Percentiles rank a stretch among this genome's conserved stretches.
phyloP scores from a whole-genome alignment of 2,888 invertebrate species.

The Zaprionus obscuricornis region DNA sequence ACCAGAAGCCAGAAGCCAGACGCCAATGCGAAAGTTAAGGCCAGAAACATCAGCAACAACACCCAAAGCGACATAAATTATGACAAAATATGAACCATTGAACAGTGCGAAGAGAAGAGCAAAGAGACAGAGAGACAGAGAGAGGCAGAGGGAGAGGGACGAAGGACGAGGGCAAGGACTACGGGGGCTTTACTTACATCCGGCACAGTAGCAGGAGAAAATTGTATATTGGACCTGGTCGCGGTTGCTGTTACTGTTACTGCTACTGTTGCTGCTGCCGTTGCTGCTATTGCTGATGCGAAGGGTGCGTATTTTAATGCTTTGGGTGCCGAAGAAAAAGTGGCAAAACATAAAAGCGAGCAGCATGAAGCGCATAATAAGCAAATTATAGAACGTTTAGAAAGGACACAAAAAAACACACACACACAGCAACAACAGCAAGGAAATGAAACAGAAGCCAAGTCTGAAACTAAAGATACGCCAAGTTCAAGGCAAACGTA shows the following conservation, averaged over 20 bases:
- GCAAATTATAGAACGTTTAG: conserved; percentile 81
- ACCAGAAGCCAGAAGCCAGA: conserved; percentile 12
- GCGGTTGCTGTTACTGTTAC: neutral
- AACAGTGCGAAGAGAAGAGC: too few relatives aligned
- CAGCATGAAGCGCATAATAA: conserved; percentile 80
- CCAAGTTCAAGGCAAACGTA: conserved; percentile 30
- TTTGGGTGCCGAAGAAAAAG: conserved; percentile 66
- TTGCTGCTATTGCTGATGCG: conserved; percentile 14
- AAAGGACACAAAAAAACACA: conserved; percentile 59
- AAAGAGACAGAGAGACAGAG: too few relatives aligned
- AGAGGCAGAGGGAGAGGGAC: conserved; percentile 2
- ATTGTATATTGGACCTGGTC: too few relatives aligned
- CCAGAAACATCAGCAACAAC: conserved; percentile 68
- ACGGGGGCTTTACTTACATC: conserved; percentile 36
- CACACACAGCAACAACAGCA: too few relatives aligned
- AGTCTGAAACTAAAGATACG: too few relatives aligned
- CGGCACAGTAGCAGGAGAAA: too few relatives aligned
- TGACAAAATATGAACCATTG: conserved; percentile 73
- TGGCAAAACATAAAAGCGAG: conserved; percentile 77
- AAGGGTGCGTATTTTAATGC: conserved; percentile 67
- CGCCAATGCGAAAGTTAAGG: conserved; percentile 43
- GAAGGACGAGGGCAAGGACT: conserved; percentile 21
- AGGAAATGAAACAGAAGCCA: too few relatives aligned
- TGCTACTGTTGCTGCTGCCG: neutral
- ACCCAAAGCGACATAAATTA: conserved; percentile 81